Base-by-base conservation (phyloP, 2,888 invertebrate genomes). In the Microlaimidae sp. region DNA sequence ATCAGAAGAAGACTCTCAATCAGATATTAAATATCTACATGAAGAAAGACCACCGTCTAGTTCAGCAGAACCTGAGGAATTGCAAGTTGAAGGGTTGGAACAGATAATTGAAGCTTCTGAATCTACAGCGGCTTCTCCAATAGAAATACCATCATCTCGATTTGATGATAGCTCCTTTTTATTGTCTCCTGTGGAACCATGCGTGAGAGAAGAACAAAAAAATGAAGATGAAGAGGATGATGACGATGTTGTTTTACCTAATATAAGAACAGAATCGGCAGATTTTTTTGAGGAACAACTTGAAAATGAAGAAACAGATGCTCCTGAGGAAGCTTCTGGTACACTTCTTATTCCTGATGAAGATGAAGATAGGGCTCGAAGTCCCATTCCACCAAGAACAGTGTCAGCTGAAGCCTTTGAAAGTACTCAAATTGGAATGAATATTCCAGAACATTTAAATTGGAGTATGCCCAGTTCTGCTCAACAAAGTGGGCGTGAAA, bases 351-450 rank as follows among this genome's bases (percentile, higher is more conserved):
- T 56, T 3, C 62, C 63, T 10, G 19, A 41, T 7, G 25, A 40
- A n/a, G 62, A 64, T 51, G 58, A 60, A n/a, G 61, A 59, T 38
- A 52, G 63, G 40, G 62, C 63, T 27, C 46, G 60, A 17, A 61
- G 61, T 23, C 63, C 63, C 10, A 57, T 63, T 4, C 63, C 63
- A 45, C 62, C 62, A 24, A 53, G 60, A 32, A 7, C 17, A 32
- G 32, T 13, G 32, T 17, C 32, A 32, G 17, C 19, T 10, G 13
- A n/a, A n/a, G n/a, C n/a, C n/a, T n/a, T n/a, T n/a, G n/a, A n/a
- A n/a, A n/a, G n/a, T n/a, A n/a, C n/a, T n/a, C n/a, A n/a, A n/a
- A n/a, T n/a, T n/a, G n/a, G n/a, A n/a, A n/a, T n/a, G n/a, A n/a
- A n/a, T n/a, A n/a, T n/a, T n/a, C n/a, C n/a, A n/a, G n/a, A n/a